Base-by-base conservation (phyloP, 1,140 invertebrate genomes). In the Drosophila nikananu region DNA sequence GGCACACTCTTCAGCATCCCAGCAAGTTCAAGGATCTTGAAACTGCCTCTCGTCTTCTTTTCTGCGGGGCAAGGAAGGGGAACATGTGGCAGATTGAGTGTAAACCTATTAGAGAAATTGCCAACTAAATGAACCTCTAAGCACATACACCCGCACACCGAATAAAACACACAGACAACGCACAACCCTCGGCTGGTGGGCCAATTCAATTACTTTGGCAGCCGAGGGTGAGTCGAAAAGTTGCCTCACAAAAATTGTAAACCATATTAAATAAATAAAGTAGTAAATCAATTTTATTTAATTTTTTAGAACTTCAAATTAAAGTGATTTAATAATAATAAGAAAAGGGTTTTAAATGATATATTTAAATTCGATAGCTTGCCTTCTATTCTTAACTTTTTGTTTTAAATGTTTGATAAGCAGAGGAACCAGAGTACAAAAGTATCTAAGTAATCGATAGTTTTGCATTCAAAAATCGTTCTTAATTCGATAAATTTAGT, bases 61-160 rank as follows among this genome's bases (percentile, higher is more conserved):
- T 71, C 41, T 23, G 63, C 12, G 21, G 19, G 15, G 27, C 2
- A 23, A 23, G 13, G n/a, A 13, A 27, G 19, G 5, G 66, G 62
- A 46, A 30, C 30, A 46, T 67, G 39, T 46, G 32, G 41, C 68
- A 84, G 86, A 87, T 87, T 87, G 84, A 87, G 84, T 87, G 83
- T 87, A 89, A 89, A 89, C 84, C 84, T 83, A 87, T 87, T 89
- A 87, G 62, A 87, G 81, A 87, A 87, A 87, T 89, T 87, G 86
- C 84, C 86, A 79, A 81, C 81, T 80, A 89, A 87, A 84, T 87
- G 81, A 83, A 89, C 66, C 73, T 32, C 66, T 83, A 61, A 72
- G 64, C 55, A 77, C 58, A 63, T 48, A 42, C 44, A 54, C 63
- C 48, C 39, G 61, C 59, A 27, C 49, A 41, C 30, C 35, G 21